Conservation (phyloP, 2,113 vertebrate genomes). For the Amphilophus citrinellus region DNA sequence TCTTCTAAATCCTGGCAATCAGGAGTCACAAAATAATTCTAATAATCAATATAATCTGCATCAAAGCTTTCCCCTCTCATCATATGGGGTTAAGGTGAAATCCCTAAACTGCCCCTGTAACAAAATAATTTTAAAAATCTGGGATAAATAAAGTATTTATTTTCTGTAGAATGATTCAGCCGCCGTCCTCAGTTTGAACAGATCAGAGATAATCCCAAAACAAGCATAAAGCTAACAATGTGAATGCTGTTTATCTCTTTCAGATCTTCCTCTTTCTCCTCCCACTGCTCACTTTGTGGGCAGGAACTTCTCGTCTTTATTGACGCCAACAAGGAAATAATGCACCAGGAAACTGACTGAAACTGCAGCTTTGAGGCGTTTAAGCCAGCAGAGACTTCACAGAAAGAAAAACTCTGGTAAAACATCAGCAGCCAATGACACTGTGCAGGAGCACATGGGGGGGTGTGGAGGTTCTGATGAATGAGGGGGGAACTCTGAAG, state of each 20-base stretch:
- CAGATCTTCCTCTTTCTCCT: not conserved
- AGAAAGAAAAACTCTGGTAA: not conserved
- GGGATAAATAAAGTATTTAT: too few relatives aligned
- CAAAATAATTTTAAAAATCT: accelerated
- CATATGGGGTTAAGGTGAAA: not conserved
- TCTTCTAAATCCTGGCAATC: not conserved
- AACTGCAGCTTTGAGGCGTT: not conserved
- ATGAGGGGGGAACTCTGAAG: not conserved
- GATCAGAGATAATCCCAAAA: too few relatives aligned
- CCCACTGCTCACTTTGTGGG: not conserved
- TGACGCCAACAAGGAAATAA: not conserved
- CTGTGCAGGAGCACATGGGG: not conserved
- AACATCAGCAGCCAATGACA: accelerated
- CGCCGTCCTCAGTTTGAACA: not conserved
- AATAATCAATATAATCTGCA: not conserved
- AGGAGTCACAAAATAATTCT: not conserved
- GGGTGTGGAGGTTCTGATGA: accelerated
- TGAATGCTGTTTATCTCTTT: accelerated
- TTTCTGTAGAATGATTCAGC: not conserved
- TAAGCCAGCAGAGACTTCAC: accelerated
- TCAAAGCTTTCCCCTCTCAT: accelerated
- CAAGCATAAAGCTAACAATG: too few relatives aligned
- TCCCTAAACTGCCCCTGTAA: accelerated
- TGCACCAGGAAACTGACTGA: too few relatives aligned
- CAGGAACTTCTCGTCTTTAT: not conserved